Percentiles rank a stretch among this genome's conserved stretches.
These are phyloP conservation scores for Oryctolagus cuniculus DNA, from an alignment of 2,113 vertebrate genomes.

Conservation along the genomic window mOryCun1.1 NC_091437.1:5145001-5145500, in stretches of 20 bases:
- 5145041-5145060: background rate
- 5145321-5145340: background rate
- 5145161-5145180: background rate
- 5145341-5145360: background rate
- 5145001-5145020: background rate
- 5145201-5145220: background rate
- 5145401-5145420: conserved; percentile 14
- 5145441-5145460: background rate
- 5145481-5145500: background rate
- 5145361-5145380: background rate
- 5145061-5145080: background rate
- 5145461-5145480: conserved; percentile 14
- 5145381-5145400: background rate
- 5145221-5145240: background rate
- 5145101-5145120: background rate
- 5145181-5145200: background rate
- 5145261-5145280: background rate
- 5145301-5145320: too few relatives aligned
- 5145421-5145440: conserved; percentile 22
- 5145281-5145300: background rate
- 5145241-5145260: background rate
- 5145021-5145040: background rate
- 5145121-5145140: background rate
- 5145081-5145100: background rate
- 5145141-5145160: background rate